Percentiles rank a stretch among this genome's conserved stretches.
phyloP scores from a whole-genome alignment of 1,140 invertebrate species.

The Calephelis virginiensis region DNA sequence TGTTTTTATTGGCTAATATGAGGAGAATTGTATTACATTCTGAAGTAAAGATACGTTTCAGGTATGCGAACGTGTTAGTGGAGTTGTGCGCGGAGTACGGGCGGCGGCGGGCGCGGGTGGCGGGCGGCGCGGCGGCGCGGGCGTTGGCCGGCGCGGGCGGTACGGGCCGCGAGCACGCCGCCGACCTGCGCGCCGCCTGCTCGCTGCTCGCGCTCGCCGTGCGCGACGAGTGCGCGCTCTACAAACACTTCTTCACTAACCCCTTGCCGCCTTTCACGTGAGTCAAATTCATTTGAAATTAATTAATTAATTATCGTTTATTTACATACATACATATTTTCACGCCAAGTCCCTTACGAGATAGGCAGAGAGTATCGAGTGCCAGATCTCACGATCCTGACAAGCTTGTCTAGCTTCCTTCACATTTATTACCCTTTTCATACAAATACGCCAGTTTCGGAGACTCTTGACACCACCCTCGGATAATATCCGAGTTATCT shows the following conservation, averaged over 20 bases:
- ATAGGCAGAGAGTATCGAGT: too few species aligned
- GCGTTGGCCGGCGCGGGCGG: constrained; percentile 86
- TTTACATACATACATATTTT: too few species aligned
- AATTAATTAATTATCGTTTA: too few species aligned
- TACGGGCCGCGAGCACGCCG: constrained; percentile 90
- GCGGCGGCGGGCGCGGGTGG: constrained; percentile 84
- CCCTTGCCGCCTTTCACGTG: constrained; percentile 83
- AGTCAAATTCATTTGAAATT: constrained; percentile 48
- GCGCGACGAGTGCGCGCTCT: constrained; percentile 94
- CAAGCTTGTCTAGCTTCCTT: too few species aligned
- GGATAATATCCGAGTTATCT: too few species aligned
- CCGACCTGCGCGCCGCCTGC: constrained; percentile 91
- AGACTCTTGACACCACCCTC: too few species aligned
- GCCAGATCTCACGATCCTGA: too few species aligned
- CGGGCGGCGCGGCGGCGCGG: constrained; percentile 87
- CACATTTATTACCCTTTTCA: too few species aligned
- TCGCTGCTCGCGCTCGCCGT: constrained; percentile 94
- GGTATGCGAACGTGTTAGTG: constrained; percentile 86
- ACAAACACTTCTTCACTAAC: constrained; percentile 91
- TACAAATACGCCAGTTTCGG: too few species aligned
- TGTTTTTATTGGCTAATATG: not conserved
- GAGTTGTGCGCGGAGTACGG: constrained; percentile 95
- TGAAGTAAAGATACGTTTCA: constrained; percentile 28
- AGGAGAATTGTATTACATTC: not conserved
- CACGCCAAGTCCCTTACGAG: too few species aligned